Evolutionary conservation across 2,113 vertebrate genomes (phyloP), one percentile per base, ranked within the genome.

Genomic region (Madoqua kirkii): DNA sequence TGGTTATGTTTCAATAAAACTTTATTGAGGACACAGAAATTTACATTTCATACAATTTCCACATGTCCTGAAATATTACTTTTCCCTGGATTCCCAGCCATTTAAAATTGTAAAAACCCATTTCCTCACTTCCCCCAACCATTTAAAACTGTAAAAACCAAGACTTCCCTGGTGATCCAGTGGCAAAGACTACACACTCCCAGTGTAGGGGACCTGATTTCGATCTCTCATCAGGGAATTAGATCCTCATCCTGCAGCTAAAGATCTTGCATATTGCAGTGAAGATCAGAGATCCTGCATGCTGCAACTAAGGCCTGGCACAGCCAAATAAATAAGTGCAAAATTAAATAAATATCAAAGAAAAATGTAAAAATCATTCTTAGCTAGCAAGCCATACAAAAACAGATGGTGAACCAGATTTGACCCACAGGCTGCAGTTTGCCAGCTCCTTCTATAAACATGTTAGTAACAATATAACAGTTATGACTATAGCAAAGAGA

Each of bases 341-440:
- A 76, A 43, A 7, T 76, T 43, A 76, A 76, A 15, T 43, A 76
- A 43, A 76, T 27, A 76, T 43, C 43, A 43, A 15, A 76, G 36
- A 43, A 76, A 76, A 76, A 76, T 36, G 16, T 85, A 76, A 88
- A 92, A 92, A 14, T 29, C 62, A 50, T 87, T 92, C 84, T 95
- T 74, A 97, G 82, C 54, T 78, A 89, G 36, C 19, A 16, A 87
- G 33, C 79, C 62, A 74, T 64, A 79, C 71, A 59, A 54, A 97
- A 95, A 87, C 94, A 97, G 91, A 91, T 95, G 93, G 94, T 3
- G 10, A 54, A 43, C 78, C 93, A 97, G 98, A 92, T 96, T 96
- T 95, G 91, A 93, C 74, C 85, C 17, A 36, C 13, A 93, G 78
- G 76, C 96, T 88, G 48, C 12, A 64, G 81, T 91, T 92, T 85